Evolutionary conservation across 30 jellyfish, hydroid and myxozoan species (phyloP).

Genomic region (Pelagia noctiluca): DNA sequence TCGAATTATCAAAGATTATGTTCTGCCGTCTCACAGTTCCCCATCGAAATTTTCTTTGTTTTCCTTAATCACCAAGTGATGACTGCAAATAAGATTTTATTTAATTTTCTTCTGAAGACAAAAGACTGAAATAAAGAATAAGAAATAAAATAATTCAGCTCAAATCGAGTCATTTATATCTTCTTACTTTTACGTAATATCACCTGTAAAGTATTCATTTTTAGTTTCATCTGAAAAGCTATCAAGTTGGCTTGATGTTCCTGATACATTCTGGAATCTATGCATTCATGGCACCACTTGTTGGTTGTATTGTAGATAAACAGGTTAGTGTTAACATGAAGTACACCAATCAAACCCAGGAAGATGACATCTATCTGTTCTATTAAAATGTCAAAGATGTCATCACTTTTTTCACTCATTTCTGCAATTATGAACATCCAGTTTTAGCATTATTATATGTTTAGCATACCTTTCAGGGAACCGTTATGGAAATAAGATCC

Average conservation of each 20-base stretch:
- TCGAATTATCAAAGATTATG: no score
- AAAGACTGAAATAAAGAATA: no score
- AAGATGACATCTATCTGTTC: no score
- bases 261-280: conserved; percentile 71
- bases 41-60: neutral
- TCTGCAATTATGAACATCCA: neutral
- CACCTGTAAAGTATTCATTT: neutral
- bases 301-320: neutral
- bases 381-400: neutral
- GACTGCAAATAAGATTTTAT: no score
- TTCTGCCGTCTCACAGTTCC: neutral
- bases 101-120: no score
- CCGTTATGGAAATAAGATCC: neutral
- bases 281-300: conserved; percentile 70
- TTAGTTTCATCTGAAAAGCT: conserved; percentile 30
- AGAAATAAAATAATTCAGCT: no score
- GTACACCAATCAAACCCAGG: no score
- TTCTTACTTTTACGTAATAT: neutral
- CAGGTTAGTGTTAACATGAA: neutral
- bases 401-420: neutral
- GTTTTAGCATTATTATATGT: no score
- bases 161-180: no score
- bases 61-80: no score
- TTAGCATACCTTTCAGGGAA: neutral
- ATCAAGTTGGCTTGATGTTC: conserved; percentile 76